Conservation (phyloP, 1,140 invertebrate genomes). For the Drosophila truncata region DNA sequence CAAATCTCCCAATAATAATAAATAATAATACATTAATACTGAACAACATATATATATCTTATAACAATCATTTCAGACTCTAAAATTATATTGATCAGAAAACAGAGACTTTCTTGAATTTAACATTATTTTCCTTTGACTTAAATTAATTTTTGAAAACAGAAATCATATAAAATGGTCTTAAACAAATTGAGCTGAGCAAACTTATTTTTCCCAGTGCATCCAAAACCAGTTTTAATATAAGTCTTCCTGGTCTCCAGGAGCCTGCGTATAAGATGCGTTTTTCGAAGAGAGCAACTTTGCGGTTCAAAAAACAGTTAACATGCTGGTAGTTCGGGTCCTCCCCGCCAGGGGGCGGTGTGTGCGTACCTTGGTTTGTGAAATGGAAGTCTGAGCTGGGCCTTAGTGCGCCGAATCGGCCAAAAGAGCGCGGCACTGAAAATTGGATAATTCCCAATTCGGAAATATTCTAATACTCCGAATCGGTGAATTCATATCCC, state of each 20-base stretch:
- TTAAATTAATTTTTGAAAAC: too few species aligned
- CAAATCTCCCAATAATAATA: too few species aligned
- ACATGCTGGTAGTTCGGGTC: constrained; percentile 45
- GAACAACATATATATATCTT: too few species aligned
- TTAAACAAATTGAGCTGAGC: too few species aligned
- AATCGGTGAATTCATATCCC: not conserved
- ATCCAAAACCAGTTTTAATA: not conserved
- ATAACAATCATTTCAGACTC: too few species aligned
- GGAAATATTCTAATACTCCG: not conserved
- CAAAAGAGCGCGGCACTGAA: constrained; percentile 45
- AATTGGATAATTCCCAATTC: not conserved
- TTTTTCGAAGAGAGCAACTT: not conserved
- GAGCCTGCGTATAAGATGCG: constrained; percentile 38
- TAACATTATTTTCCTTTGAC: too few species aligned
- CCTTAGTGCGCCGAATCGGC: constrained; percentile 67
- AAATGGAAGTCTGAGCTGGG: constrained; percentile 39
- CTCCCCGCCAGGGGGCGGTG: constrained; percentile 49
- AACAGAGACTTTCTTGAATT: too few species aligned
- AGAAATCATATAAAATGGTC: too few species aligned
- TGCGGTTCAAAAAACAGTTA: constrained; percentile 22
- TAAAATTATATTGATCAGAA: too few species aligned
- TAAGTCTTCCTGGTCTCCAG: not conserved
- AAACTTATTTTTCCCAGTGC: constrained; percentile 9
- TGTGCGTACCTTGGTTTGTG: constrained; percentile 53
- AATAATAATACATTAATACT: too few species aligned